Percentiles rank a stretch among this genome's conserved stretches.
Conservation (phyloP, 1,140 invertebrate genomes). For the Musca vetustissima region DNA sequence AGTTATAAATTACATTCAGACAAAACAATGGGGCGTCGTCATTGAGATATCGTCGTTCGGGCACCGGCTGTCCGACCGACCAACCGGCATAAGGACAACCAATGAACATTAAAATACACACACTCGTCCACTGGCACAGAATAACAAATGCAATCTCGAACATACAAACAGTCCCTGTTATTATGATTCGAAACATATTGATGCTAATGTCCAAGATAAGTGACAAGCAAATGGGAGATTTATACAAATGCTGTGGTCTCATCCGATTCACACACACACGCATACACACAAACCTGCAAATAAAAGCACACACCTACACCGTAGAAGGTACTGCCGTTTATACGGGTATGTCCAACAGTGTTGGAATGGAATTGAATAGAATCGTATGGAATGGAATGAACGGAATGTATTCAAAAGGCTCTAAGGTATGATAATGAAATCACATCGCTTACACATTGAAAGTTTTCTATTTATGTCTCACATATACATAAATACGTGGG, state of each 20-base stretch:
- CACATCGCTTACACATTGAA: constrained; percentile 9
- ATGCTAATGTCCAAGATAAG: constrained; percentile 22
- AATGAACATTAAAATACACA: neutral
- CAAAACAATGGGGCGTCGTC: neutral
- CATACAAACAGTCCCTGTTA: neutral
- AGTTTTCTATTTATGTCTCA: neutral
- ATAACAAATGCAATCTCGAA: neutral
- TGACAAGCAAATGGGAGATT: constrained; percentile 6
- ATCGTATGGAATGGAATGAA: too few species aligned
- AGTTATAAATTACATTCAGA: too few species aligned
- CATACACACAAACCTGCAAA: too few species aligned
- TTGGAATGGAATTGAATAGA: too few species aligned
- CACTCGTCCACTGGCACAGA: neutral
- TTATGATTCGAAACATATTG: constrained; percentile 18
- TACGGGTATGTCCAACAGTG: too few species aligned
- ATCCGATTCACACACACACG: too few species aligned
- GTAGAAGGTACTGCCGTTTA: too few species aligned
- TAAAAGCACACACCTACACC: too few species aligned
- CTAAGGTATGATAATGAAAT: neutral
- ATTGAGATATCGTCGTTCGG: neutral
- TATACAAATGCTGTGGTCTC: too few species aligned
- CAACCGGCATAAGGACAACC: neutral
- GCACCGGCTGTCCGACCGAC: neutral
- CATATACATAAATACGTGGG: too few species aligned
- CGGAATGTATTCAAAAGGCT: constrained; percentile 8